These are phyloP conservation scores for Pristis pectinata DNA, from an alignment of 2,797 vertebrate genomes.

Conservation along the genomic window DNA sequence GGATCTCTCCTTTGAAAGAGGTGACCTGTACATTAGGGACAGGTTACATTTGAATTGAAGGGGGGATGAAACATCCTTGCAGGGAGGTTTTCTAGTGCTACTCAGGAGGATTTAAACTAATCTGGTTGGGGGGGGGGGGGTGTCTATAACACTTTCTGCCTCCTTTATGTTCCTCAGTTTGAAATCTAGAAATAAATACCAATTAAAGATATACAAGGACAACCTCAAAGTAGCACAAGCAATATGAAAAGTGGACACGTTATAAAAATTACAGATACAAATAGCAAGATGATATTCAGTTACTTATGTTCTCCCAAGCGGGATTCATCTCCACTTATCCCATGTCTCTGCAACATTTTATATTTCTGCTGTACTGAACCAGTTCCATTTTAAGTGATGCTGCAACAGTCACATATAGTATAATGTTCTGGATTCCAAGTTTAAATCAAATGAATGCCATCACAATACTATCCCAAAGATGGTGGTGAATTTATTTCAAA, in stretches of 20 bases:
- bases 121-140: too few relatives aligned
- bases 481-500: background rate
- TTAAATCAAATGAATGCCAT: too few relatives aligned
- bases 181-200: background rate
- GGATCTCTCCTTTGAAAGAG: too few relatives aligned
- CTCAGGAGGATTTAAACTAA: too few relatives aligned
- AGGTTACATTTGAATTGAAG: too few relatives aligned
- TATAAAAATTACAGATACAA: background rate
- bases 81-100: too few relatives aligned
- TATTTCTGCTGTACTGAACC: background rate
- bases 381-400: background rate
- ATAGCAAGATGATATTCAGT: background rate
- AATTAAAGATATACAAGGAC: background rate
- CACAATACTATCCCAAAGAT: background rate
- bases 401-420: too few relatives aligned
- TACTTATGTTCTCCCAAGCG: background rate
- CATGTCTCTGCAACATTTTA: background rate
- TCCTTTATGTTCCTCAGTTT: background rate
- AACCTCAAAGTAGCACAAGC: background rate
- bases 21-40: too few relatives aligned
- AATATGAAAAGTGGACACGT: background rate
- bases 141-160: too few relatives aligned
- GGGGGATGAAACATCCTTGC: too few relatives aligned
- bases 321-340: background rate
- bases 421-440: too few relatives aligned